phyloP scores from a whole-genome alignment of 2,113 vertebrate species.

The Morphnarchus princeps region DNA sequence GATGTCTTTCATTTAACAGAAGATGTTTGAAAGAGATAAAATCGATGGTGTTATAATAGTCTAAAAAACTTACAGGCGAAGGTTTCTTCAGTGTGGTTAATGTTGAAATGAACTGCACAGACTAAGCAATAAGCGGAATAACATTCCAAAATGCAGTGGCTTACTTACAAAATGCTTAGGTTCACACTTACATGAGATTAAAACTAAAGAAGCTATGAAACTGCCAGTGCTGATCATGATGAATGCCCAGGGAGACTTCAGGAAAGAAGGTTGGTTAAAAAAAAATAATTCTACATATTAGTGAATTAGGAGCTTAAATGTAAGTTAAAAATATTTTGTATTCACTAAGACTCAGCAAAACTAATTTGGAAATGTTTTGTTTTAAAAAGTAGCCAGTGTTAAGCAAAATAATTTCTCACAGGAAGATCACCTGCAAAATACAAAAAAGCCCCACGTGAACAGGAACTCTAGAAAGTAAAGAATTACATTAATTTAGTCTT shows the following conservation, averaged over 20 bases:
- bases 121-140: not conserved
- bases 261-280: not conserved
- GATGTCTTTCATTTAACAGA: not conserved
- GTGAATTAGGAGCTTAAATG: not conserved
- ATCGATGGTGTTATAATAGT: not conserved
- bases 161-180: constrained; percentile 25
- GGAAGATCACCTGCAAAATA: not conserved
- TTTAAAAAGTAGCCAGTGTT: not conserved
- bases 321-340: not conserved
- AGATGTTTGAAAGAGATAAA: not conserved
- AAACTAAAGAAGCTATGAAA: not conserved
- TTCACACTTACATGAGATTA: not conserved
- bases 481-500: not conserved
- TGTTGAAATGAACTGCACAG: constrained; percentile 25
- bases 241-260: not conserved
- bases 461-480: not conserved
- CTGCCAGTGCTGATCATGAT: not conserved
- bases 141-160: constrained; percentile 4
- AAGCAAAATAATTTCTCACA: not conserved
- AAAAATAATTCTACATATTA: not conserved
- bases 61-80: not conserved
- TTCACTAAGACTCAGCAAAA: not conserved
- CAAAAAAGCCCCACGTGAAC: not conserved
- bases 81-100: not conserved
- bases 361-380: not conserved